Conservation (phyloP, 2,797 vertebrate species). For the Protonibea diacanthus region DNA sequence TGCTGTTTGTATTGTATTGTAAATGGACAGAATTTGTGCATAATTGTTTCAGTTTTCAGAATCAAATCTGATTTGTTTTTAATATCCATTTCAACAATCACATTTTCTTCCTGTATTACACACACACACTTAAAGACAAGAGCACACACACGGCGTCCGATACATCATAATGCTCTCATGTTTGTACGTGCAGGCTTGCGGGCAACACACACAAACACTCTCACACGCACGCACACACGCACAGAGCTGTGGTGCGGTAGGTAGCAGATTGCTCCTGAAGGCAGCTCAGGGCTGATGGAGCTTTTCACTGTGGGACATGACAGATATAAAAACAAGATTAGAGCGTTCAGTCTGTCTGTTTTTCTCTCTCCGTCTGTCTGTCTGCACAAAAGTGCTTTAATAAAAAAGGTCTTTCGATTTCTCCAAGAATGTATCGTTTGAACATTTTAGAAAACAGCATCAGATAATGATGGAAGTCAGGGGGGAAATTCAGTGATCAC, state of each 20-base stretch:
- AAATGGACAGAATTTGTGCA: background rate
- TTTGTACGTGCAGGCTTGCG: constrained; percentile 1
- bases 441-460: constrained; percentile 7
- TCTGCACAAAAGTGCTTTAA: background rate
- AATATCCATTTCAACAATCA: constrained; percentile 2
- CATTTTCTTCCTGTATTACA: constrained; percentile 1
- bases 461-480: background rate
- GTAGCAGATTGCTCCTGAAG: constrained; percentile 68
- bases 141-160: constrained; percentile 11
- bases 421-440: background rate
- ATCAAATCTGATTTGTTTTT: background rate
- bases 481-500: background rate
- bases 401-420: background rate
- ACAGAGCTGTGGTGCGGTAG: constrained; percentile 23
- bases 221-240: background rate
- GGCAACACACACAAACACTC: background rate
- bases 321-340: constrained; percentile 56
- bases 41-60: background rate
- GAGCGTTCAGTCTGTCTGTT: constrained; percentile 32
- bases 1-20: too few species aligned
- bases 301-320: constrained; percentile 54
- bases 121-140: constrained; percentile 4
- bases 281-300: constrained; percentile 62
- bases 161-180: constrained; percentile 21
- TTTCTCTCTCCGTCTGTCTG: background rate